phyloP scores from a whole-genome alignment of 1,140 invertebrate species.

The Brachionus plicatilis region DNA sequence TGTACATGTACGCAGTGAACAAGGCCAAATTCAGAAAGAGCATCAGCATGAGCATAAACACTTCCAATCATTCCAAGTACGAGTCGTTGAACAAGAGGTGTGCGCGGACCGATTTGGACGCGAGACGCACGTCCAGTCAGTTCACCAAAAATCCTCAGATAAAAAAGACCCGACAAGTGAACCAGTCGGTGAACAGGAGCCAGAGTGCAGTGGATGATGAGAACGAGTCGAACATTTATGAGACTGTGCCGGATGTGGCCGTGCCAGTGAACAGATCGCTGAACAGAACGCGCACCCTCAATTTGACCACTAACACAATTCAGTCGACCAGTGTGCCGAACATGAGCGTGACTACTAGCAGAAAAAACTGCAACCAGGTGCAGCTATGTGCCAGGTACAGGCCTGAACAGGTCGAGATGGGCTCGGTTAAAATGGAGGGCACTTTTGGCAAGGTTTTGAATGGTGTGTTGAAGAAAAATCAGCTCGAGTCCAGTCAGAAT shows the following conservation, averaged over 20 bases:
- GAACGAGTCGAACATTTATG: constrained; percentile 13
- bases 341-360: background rate
- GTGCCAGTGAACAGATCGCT: background rate
- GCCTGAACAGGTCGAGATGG: background rate
- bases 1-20: constrained; percentile 11
- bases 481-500: background rate
- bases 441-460: background rate
- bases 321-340: background rate
- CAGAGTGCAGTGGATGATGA: background rate
- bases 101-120: background rate
- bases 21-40: background rate
- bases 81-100: constrained; percentile 4
- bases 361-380: background rate
- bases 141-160: background rate
- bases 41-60: constrained; percentile 13
- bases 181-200: constrained; percentile 10
- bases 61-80: constrained; percentile 11
- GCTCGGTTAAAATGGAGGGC: constrained; percentile 23
- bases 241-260: background rate
- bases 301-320: constrained; percentile 33
- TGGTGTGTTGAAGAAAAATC: constrained; percentile 7
- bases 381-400: background rate
- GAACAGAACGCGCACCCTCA: background rate
- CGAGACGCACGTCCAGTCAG: background rate
- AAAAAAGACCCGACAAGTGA: background rate